A percentile compares a stretch with the other conserved stretches of the same genome.
Evolutionary conservation across 2,888 invertebrate genomes (phyloP).

Genomic region (Nineta flava): DNA sequence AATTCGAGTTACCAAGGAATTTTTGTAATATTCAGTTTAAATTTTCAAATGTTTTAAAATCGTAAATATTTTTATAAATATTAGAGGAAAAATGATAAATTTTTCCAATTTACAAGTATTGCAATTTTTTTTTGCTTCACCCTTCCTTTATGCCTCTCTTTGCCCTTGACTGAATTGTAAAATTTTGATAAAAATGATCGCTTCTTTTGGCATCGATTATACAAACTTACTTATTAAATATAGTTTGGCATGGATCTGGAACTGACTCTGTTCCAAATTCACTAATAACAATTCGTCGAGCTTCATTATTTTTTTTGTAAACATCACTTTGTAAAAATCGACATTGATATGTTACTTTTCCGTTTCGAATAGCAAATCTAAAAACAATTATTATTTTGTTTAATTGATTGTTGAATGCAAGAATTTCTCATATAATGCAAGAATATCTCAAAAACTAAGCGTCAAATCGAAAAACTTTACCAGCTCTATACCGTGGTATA

Average conservation of each 20-base stretch:
- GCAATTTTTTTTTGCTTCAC: background rate
- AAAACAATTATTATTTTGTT: constrained; percentile 1
- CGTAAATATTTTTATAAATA: no score
- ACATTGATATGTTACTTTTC: constrained; percentile 64
- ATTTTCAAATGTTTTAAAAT: no score
- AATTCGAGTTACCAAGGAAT: no score
- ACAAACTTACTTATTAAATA: constrained; percentile 33
- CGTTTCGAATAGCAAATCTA: constrained; percentile 58
- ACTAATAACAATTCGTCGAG: constrained; percentile 65
- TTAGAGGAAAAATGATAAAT: no score
- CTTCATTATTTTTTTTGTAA: constrained; percentile 52
- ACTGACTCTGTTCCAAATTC: constrained; percentile 35
- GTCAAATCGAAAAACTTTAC: no score
- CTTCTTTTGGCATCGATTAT: no score
- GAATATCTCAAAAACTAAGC: no score
- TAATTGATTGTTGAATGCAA: background rate
- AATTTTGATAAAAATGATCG: background rate
- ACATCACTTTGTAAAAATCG: constrained; percentile 55
- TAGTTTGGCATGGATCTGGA: constrained; percentile 42
- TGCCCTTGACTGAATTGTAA: no score
- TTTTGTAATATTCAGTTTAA: no score
- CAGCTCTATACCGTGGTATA: no score
- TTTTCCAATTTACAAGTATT: no score
- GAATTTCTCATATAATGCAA: constrained; percentile 3
- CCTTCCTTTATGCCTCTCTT: no score